A percentile compares a stretch with the other conserved stretches of the same genome.
Evolutionary conservation across 2,888 invertebrate genomes (phyloP).

Genomic region (Hirtodrosophila alboralis): DNA sequence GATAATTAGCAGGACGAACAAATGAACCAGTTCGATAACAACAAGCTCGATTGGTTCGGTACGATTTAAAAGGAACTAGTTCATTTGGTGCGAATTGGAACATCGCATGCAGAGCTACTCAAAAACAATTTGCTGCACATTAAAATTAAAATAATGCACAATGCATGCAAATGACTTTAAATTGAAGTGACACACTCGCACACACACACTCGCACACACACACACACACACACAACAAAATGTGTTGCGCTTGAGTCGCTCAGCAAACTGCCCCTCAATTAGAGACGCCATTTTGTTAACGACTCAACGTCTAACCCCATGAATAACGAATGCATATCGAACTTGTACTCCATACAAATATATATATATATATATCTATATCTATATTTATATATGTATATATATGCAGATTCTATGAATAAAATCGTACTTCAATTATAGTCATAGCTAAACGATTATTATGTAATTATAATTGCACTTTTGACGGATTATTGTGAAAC

Average conservation of each 20-base stretch:
- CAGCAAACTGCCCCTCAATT: conserved; percentile 66
- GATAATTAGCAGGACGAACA: conserved; percentile 22
- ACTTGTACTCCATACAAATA: conserved; percentile 8
- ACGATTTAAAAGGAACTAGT: no score
- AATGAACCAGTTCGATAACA: conserved; percentile 26
- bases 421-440: conserved; percentile 34
- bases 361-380: no score
- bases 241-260: conserved; percentile 66
- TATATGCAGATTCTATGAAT: no score
- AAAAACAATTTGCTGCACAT: conserved; percentile 81
- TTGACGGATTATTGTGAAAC: no score
- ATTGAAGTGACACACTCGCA: conserved; percentile 69
- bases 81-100: no score
- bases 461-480: conserved; percentile 26
- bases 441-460: conserved; percentile 18
- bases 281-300: conserved; percentile 74
- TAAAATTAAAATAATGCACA: conserved; percentile 64
- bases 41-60: conserved; percentile 7
- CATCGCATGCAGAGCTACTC: conserved; percentile 69
- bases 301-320: conserved; percentile 44
- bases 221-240: conserved; percentile 8
- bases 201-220: conserved; percentile 15
- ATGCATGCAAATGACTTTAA: conserved; percentile 78
- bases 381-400: no score
- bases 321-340: conserved; percentile 49